These are phyloP conservation scores for Nycticorax nycticorax DNA, from an alignment of 2,113 vertebrate species.

Conservation along the genomic window DNA sequence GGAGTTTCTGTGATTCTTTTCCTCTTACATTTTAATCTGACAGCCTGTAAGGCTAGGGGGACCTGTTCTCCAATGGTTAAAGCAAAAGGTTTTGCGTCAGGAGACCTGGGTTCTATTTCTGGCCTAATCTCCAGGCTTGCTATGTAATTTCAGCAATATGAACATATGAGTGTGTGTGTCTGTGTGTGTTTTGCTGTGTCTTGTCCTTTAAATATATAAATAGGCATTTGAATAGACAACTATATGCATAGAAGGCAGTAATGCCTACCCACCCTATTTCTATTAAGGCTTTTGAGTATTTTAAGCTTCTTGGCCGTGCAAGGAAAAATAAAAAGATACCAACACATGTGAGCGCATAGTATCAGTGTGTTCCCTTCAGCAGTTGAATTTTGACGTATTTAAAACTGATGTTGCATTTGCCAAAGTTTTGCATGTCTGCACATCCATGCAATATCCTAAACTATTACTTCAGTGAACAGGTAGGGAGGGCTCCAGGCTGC, in stretches of 20 bases:
- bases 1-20: conserved; percentile 65
- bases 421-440: not conserved
- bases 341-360: not conserved
- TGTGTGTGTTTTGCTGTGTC: not conserved
- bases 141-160: not conserved
- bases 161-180: not conserved
- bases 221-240: not conserved
- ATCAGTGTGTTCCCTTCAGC: not conserved
- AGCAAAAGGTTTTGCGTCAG: not conserved
- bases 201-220: not conserved
- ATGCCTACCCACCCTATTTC: not conserved
- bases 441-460: not conserved
- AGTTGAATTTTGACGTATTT: not conserved
- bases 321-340: not conserved
- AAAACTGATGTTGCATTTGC: conserved; percentile 21
- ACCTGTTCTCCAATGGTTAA: conserved; percentile 54
- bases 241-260: not conserved
- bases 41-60: conserved; percentile 48
- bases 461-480: not conserved
- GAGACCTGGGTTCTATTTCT: conserved; percentile 27
- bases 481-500: not conserved
- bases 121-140: conserved; percentile 6
- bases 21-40: conserved; percentile 62
- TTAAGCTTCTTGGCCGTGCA: not conserved
- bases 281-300: not conserved